Conservation (phyloP, 1,140 invertebrate genomes). For the Muscidifurax raptorellus region DNA sequence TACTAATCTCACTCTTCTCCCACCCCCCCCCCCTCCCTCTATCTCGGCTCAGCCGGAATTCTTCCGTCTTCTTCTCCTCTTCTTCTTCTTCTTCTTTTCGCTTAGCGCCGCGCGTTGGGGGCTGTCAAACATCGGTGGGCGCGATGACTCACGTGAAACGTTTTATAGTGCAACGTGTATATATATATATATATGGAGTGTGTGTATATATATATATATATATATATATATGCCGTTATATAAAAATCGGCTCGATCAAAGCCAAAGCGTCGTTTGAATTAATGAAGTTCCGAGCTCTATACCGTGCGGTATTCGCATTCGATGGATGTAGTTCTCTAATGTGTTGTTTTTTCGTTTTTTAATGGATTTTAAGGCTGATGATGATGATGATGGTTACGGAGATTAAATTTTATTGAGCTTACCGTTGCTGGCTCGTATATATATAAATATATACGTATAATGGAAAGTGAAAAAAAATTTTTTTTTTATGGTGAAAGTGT, state of each 20-base stretch:
- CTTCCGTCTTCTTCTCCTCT: background rate
- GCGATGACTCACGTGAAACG: slow-evolving; percentile 21
- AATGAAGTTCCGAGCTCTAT: background rate
- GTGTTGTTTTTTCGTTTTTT: background rate
- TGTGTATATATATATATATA: too few species aligned
- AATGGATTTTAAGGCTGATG: too few species aligned
- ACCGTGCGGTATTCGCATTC: background rate
- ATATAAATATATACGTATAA: too few species aligned
- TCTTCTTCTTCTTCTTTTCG: background rate
- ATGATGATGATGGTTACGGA: too few species aligned
- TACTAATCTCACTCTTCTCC: slow-evolving; percentile 63
- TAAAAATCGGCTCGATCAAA: slow-evolving; percentile 26
- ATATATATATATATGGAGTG: too few species aligned
- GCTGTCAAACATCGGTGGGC: slow-evolving; percentile 13
- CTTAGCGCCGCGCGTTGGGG: background rate
- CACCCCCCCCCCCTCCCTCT: too few species aligned
- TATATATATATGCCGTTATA: background rate
- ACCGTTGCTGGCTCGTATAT: too few species aligned
- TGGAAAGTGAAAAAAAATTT: too few species aligned
- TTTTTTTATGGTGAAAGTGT: too few species aligned
- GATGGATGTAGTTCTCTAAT: background rate
- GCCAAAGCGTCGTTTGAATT: background rate
- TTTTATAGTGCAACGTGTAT: slow-evolving; percentile 20
- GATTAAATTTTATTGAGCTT: too few species aligned
- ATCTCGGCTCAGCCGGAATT: background rate